Evolutionary conservation across 2,888 invertebrate genomes (phyloP).

Genomic region (Polymixis flavicincta): DNA sequence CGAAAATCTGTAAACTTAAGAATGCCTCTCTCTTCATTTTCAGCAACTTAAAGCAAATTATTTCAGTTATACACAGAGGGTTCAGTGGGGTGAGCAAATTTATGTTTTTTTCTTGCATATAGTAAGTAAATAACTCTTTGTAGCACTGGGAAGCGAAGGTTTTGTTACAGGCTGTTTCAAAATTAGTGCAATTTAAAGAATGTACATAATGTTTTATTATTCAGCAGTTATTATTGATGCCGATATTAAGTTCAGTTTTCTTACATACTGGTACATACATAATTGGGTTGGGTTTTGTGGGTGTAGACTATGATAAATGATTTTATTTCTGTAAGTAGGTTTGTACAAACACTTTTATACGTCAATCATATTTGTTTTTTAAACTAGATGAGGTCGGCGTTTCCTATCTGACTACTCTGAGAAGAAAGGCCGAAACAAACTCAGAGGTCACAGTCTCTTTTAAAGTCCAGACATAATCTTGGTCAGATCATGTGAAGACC

Average conservation of each 20-base stretch:
- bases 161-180: background rate
- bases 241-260: background rate
- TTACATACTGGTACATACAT: too few species aligned
- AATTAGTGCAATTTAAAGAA: background rate
- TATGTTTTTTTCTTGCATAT: conserved; percentile 46
- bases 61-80: conserved; percentile 35
- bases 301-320: too few species aligned
- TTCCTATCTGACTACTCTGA: too few species aligned
- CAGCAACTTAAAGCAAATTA: conserved; percentile 30
- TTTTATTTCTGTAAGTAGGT: too few species aligned
- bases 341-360: too few species aligned
- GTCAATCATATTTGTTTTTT: too few species aligned
- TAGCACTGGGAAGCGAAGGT: conserved; percentile 15
- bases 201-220: background rate
- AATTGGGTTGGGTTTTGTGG: too few species aligned
- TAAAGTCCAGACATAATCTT: too few species aligned
- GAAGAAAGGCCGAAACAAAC: too few species aligned
- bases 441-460: too few species aligned
- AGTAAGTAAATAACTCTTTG: conserved; percentile 35
- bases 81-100: conserved; percentile 45
- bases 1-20: background rate
- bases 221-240: background rate
- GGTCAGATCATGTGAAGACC: too few species aligned
- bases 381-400: too few species aligned
- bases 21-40: conserved; percentile 9